Percentiles rank a stretch among this genome's conserved stretches.
Conservation (phyloP, 2,888 invertebrate genomes). For the Drosophila algonquin region DNA sequence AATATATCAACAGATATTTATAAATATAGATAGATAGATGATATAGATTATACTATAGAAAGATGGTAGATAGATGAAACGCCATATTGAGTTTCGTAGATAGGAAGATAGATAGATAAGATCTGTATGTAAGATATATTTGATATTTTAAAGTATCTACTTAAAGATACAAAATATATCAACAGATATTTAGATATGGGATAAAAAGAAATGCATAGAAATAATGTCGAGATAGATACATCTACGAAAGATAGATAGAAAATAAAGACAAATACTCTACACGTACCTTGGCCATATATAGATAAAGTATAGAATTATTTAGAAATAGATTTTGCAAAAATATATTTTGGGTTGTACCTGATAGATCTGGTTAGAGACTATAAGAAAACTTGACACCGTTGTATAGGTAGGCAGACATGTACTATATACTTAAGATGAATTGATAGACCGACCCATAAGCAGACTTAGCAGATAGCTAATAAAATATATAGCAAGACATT, state of each 20-base stretch:
- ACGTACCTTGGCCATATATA: background rate
- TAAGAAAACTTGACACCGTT: background rate
- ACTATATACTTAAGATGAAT: background rate
- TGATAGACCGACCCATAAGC: background rate
- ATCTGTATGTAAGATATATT: too few relatives aligned
- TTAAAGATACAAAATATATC: too few relatives aligned
- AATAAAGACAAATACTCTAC: background rate
- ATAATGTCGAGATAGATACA: too few relatives aligned
- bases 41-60: too few relatives aligned
- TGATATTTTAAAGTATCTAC: too few relatives aligned
- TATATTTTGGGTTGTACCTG: background rate
- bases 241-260: background rate
- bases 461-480: background rate
- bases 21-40: too few relatives aligned
- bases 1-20: too few relatives aligned
- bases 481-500: background rate
- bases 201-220: too few relatives aligned
- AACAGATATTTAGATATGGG: too few relatives aligned
- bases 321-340: background rate
- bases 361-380: background rate
- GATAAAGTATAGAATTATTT: background rate
- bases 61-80: too few relatives aligned
- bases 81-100: too few relatives aligned
- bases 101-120: too few relatives aligned
- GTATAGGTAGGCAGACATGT: background rate